These are phyloP conservation scores for Rhea pennata DNA, from an alignment of 2,113 vertebrate genomes.

Conservation along the genomic window DNA sequence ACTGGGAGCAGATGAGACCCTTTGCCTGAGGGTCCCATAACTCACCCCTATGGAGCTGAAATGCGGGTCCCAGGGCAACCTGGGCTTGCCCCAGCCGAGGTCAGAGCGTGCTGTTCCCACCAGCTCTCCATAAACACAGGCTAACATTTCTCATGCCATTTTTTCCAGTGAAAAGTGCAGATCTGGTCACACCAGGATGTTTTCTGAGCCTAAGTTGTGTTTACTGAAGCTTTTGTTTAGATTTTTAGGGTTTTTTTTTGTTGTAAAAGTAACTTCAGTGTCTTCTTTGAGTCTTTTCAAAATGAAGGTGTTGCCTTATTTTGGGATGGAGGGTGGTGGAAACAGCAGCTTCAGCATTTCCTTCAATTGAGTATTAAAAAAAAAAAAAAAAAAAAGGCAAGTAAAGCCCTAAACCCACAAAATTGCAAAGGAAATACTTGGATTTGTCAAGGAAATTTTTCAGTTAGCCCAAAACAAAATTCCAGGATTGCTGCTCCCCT, in stretches of 20 bases:
- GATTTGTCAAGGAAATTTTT: not conserved
- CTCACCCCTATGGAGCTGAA: not conserved
- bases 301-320: not conserved
- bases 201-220: not conserved
- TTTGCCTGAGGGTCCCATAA: not conserved
- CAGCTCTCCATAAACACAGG: not conserved
- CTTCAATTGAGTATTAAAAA: not conserved
- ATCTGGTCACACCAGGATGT: not conserved
- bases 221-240: constrained; percentile 11
- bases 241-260: not conserved
- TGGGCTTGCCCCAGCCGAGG: not conserved
- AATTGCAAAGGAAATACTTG: not conserved
- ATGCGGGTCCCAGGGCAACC: not conserved
- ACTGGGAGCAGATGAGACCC: not conserved
- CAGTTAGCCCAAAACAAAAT: not conserved
- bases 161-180: not conserved
- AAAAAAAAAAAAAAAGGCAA: not conserved
- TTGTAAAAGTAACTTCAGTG: not conserved
- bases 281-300: not conserved
- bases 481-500: not conserved
- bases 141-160: not conserved
- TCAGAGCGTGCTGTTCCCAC: not conserved
- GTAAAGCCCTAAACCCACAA: rapidly evolving
- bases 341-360: not conserved
- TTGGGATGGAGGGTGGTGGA: not conserved